Base-by-base conservation (phyloP, 92 coral and sea anemone species). In the Pocillopora grandis region DNA sequence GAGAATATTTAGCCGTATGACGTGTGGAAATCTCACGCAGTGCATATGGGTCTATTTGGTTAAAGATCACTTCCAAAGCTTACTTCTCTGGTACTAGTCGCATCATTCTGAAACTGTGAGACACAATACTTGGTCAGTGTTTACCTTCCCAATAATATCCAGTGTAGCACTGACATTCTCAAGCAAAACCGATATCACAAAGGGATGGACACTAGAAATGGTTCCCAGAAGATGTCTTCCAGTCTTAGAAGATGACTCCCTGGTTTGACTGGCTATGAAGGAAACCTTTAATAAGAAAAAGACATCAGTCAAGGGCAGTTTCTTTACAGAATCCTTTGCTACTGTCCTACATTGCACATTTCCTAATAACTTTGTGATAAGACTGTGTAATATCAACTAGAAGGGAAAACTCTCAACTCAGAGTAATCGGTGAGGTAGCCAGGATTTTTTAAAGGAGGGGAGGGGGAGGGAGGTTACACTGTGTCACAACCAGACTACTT, bases 161-260 rank as follows among this genome's bases (percentile, higher is more conserved):
- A 94, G 75, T 16, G 97, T 89, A 17, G 86, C 90, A 62, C 90
- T 87, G 48, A 96, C 92, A 78, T 90, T 89, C 56, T 91, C 91
- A 42, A 96, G 85, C 69, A 96, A 71, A 59, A 94, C 92, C 3
- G 99, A 90, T 76, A 94, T 88, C 63, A 94, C 94, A 76, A 92
- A 96, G 4, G 99, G 97, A 81, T 96, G 99, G 71, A 71, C 63
- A 15, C 86, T 74, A 18, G 93, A 89, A 33, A 96, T 89, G 58
- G 99, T 92, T 19, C 96, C 95, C 31, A 96, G 80, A 17, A 96
- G 95, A 78, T 94, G 94, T 66, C 95, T 80, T 19, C 99, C 99
- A 58, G 94, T 96, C 89, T 96, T 96, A 7, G 98, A 91, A 66
- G 94, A 88, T n/a, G 91, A 92, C 64, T 96, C 99, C 78, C 98